Conservation (phyloP, 2,113 vertebrate species). For the Myrmecophaga tridactyla region DNA sequence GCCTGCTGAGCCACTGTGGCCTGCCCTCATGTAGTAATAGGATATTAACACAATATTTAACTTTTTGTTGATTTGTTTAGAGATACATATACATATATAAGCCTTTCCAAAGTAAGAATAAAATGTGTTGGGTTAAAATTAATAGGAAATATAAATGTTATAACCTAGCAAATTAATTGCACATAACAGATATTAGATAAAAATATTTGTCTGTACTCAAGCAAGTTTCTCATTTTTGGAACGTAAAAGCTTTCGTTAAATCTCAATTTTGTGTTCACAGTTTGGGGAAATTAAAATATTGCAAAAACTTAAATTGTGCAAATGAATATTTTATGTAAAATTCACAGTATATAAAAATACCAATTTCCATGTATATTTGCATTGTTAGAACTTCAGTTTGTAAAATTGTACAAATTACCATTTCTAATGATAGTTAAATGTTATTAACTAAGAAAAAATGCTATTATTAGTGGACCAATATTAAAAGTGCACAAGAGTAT, state of each 20-base stretch:
- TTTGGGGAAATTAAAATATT: background rate
- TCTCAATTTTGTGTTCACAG: background rate
- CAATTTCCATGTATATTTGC: background rate
- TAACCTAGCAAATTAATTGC: background rate
- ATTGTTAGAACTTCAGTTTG: background rate
- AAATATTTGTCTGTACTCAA: background rate
- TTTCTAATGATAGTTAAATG: background rate
- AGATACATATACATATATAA: too few relatives aligned
- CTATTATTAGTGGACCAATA: background rate
- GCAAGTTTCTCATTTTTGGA: background rate
- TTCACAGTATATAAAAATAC: background rate
- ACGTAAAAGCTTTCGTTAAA: background rate
- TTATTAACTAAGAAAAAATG: background rate
- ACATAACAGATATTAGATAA: background rate
- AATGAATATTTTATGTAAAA: background rate
- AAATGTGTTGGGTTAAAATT: background rate
- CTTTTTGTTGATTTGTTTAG: background rate
- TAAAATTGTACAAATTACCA: background rate
- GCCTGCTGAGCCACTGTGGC: too few relatives aligned
- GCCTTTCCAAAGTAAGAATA: background rate
- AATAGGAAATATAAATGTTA: background rate
- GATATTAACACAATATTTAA: background rate
- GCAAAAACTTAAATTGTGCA: background rate
- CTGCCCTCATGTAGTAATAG: too few relatives aligned
- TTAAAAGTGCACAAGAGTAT: background rate